phyloP scores from a whole-genome alignment of 2,113 vertebrate genomes.

The Paralichthys olivaceus region DNA sequence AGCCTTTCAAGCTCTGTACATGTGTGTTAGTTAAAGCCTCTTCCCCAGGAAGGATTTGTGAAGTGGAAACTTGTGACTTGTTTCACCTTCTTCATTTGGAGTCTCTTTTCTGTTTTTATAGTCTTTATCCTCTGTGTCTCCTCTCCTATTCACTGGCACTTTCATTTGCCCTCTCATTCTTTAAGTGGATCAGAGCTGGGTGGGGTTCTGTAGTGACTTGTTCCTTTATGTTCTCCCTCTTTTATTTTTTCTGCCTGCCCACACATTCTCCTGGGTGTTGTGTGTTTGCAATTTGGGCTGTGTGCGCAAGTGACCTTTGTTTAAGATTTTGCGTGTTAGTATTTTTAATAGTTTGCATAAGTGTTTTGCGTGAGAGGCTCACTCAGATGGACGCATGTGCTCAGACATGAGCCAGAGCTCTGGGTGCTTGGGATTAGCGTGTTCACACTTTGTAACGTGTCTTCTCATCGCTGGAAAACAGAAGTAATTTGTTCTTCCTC shows the following conservation, averaged over 20 bases:
- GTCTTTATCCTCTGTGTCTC: conserved; percentile 50
- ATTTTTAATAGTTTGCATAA: conserved; percentile 39
- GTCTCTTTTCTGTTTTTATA: conserved; percentile 31
- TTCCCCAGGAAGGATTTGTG: conserved; percentile 31
- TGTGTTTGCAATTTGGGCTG: conserved; percentile 32
- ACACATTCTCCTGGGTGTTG: conserved; percentile 20
- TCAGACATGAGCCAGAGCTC: conserved; percentile 18
- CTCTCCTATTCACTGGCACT: conserved; percentile 25
- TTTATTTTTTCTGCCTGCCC: conserved; percentile 13
- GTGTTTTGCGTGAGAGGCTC: conserved; percentile 22
- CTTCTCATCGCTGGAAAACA: not conserved
- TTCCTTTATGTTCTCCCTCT: conserved; percentile 57
- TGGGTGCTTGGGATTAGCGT: conserved; percentile 19
- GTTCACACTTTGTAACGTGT: conserved; percentile 15
- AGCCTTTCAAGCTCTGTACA: conserved; percentile 16
- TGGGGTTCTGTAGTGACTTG: conserved; percentile 63
- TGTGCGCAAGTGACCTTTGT: conserved; percentile 17
- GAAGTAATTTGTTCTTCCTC: conserved; percentile 1
- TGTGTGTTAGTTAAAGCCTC: conserved; percentile 28
- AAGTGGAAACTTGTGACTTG: conserved; percentile 51
- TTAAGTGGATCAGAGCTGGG: conserved; percentile 63
- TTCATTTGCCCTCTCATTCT: conserved; percentile 41
- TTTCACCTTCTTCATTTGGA: conserved; percentile 35
- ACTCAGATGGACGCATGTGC: conserved; percentile 19
- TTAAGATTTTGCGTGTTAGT: conserved; percentile 21